A percentile compares a stretch with the other conserved stretches of the same genome.
These are phyloP conservation scores for Darevskia mixta DNA, from an alignment of 2,797 vertebrate genomes.

Conservation along the genomic window DNA sequence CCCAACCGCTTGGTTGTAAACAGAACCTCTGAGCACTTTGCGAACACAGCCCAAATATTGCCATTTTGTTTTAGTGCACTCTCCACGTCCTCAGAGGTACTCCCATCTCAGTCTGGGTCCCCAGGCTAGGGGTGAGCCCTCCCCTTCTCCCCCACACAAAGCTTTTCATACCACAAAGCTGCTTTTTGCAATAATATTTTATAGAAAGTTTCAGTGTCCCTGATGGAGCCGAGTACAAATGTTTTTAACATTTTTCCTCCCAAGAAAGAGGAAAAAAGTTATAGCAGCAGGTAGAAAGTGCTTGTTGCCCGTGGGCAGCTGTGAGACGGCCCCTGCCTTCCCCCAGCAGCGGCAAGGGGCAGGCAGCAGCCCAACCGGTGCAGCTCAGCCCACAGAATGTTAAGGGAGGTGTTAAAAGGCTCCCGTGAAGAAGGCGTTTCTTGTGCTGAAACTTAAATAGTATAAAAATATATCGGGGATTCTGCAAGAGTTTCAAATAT, in stretches of 20 bases:
- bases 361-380: neutral
- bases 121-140: neutral
- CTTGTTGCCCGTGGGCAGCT: too few species aligned
- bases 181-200: neutral
- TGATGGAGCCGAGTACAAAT: neutral
- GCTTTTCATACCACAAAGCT: neutral
- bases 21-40: too few species aligned
- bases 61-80: neutral
- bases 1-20: too few species aligned
- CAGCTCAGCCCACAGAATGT: neutral
- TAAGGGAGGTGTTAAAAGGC: neutral
- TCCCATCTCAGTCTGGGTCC: neutral
- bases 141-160: neutral
- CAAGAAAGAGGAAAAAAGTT: neutral
- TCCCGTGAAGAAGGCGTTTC: neutral
- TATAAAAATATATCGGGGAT: neutral
- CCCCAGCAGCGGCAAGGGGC: neutral
- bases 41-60: too few species aligned
- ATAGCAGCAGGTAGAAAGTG: too few species aligned
- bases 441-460: too few species aligned
- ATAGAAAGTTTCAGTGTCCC: neutral
- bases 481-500: neutral
- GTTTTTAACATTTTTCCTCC: neutral
- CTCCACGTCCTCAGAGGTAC: neutral
- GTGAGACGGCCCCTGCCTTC: too few species aligned